Evolutionary conservation across 2,797 vertebrate genomes (phyloP), one percentile per base, ranked within the genome.

Genomic region (Danio choprae): DNA sequence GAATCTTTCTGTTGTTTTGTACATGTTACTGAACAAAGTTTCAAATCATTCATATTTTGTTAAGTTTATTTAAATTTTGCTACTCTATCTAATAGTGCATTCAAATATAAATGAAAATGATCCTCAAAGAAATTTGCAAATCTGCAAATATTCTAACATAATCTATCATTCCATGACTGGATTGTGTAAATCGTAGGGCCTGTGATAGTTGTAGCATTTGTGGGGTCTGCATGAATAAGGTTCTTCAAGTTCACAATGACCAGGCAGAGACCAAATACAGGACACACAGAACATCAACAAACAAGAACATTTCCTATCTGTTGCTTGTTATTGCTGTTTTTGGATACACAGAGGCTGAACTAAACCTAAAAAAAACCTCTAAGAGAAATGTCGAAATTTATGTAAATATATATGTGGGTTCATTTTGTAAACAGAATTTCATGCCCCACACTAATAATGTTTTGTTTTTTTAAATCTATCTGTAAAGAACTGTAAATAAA

Each of bases 51-150:
- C 12, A 29, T 46, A 15, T 7, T 59, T 60, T 74, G 43, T 16
- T 74, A 74, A 7, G 58, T 63, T 84, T 74, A 75, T 79, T 69
- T 80, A 73, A 74, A 78, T 48, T 13, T 50, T 4, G n/a, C 16
- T 43, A 5, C 50, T 40, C 29, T 55, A 75, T 56, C 70, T 22
- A 36, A 22, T 50, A 74, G 48, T 53, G 18, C 0, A 53, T 64
- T 76, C 18, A 64, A 76, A 43, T 75, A 7, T 0, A 43, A 22
- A 55, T 76, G 46, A 41, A 75, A 64, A 64, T 48, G 4, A 15
- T 59, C 15, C 3, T 18, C 29, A 55, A 20, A n/a, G 3, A 71
- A 46, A 74, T 29, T 1, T 29, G n/a, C n/a, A n/a, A n/a, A n/a
- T n/a, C n/a, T n/a, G 1, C 29, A 29, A 29, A 29, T 29, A 29